Percentiles rank a stretch among this genome's conserved stretches.
phyloP scores from a whole-genome alignment of 2,888 invertebrate genomes.

The Athrips mouffetella region DNA sequence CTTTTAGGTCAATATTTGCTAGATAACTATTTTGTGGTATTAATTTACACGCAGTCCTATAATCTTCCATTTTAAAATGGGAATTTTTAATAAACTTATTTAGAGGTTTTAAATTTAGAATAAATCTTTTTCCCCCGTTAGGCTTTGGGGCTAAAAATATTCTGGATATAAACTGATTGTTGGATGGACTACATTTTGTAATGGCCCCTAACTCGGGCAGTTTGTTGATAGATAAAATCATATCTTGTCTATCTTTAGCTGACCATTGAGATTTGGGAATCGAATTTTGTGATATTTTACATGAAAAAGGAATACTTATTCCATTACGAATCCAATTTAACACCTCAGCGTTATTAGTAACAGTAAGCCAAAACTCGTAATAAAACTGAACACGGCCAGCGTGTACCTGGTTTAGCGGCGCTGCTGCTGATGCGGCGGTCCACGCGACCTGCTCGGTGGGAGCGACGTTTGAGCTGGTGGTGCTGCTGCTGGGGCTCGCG shows the following conservation, averaged over 20 bases:
- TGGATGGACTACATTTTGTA: not conserved
- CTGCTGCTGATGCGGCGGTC: no score
- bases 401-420: constrained; percentile 20
- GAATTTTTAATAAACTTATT: constrained; percentile 11
- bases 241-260: not conserved
- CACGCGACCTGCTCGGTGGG: no score
- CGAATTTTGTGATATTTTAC: constrained; percentile 5
- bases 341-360: constrained; percentile 19
- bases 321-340: constrained; percentile 23
- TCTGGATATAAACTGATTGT: constrained; percentile 4
- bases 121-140: constrained; percentile 8
- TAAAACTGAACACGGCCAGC: constrained; percentile 22
- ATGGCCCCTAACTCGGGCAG: not conserved
- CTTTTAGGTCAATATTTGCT: constrained; percentile 17
- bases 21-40: constrained; percentile 6
- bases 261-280: not conserved
- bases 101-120: constrained; percentile 17
- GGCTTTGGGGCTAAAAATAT: constrained; percentile 3
- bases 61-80: constrained; percentile 12
- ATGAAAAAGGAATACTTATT: constrained; percentile 11
- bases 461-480: no score
- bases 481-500: no score
- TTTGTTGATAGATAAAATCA: not conserved
- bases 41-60: constrained; percentile 12
- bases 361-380: constrained; percentile 23